phyloP scores from a whole-genome alignment of 2,888 invertebrate species.

The Drosophila limbata region DNA sequence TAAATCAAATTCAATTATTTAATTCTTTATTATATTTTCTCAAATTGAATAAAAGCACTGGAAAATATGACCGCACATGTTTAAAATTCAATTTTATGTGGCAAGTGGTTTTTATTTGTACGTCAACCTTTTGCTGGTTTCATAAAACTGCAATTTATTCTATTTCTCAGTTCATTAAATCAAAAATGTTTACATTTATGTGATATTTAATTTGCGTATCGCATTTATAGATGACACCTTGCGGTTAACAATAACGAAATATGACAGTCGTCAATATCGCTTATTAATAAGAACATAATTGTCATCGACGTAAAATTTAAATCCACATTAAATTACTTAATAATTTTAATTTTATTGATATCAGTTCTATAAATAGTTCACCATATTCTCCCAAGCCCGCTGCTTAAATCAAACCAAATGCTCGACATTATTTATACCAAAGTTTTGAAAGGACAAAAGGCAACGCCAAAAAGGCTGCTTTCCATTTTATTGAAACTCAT shows the following conservation, averaged over 20 bases:
- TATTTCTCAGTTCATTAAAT: constrained; percentile 15
- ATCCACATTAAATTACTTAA: neutral
- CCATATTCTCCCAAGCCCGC: too few relatives aligned
- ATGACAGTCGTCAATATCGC: too few relatives aligned
- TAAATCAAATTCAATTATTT: constrained; percentile 68
- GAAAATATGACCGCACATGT: constrained; percentile 19
- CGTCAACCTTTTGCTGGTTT: constrained; percentile 9
- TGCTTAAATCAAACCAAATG: neutral
- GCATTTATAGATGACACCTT: neutral
- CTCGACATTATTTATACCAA: neutral
- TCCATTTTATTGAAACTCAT: constrained; percentile 73
- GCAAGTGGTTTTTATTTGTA: constrained; percentile 47
- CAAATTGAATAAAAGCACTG: constrained; percentile 32
- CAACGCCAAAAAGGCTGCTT: constrained; percentile 4
- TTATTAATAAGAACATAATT: too few relatives aligned
- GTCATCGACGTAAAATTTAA: neutral
- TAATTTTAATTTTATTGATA: neutral
- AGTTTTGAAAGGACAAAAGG: neutral
- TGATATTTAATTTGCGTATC: neutral
- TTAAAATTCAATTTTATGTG: constrained; percentile 72
- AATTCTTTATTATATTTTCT: constrained; percentile 51
- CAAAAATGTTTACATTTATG: constrained; percentile 1
- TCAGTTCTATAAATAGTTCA: neutral
- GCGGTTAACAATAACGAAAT: neutral
- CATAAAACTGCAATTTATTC: constrained; percentile 12